phyloP scores from a whole-genome alignment of 1,140 invertebrate species.

The Phymastichus coffea region DNA sequence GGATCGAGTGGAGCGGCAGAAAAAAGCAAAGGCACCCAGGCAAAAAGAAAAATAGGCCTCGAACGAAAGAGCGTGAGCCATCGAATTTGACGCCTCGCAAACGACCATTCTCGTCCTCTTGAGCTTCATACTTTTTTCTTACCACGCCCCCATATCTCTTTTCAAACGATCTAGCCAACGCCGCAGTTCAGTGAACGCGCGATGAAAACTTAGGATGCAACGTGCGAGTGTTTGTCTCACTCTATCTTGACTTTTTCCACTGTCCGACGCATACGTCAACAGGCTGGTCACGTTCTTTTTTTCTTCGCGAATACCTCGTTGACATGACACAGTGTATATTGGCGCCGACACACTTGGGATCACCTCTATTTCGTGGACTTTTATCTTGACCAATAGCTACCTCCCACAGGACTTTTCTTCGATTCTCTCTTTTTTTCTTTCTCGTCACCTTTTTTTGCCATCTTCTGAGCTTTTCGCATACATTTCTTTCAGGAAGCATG shows the following conservation, averaged over 20 bases:
- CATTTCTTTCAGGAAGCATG: too few species aligned
- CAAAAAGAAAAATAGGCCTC: too few species aligned
- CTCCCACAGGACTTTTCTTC: background rate
- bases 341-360: background rate
- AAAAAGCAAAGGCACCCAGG: too few species aligned
- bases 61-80: too few species aligned
- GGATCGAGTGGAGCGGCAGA: too few species aligned
- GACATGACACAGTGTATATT: background rate
- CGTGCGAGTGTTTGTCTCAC: background rate
- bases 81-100: background rate
- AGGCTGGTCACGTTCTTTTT: slow-evolving; percentile 2
- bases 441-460: too few species aligned
- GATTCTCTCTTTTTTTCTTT: too few species aligned
- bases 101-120: background rate
- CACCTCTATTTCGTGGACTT: background rate
- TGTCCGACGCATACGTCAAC: background rate
- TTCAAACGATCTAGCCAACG: background rate
- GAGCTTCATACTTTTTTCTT: background rate
- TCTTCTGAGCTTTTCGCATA: too few species aligned
- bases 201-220: background rate
- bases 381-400: background rate
- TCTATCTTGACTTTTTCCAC: background rate
- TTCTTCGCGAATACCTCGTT: background rate
- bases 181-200: background rate
- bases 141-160: background rate